Evolutionary conservation across 2,888 invertebrate species (phyloP), one percentile per base, ranked within the genome.

Genomic region (Psylliodes chrysocephalus): DNA sequence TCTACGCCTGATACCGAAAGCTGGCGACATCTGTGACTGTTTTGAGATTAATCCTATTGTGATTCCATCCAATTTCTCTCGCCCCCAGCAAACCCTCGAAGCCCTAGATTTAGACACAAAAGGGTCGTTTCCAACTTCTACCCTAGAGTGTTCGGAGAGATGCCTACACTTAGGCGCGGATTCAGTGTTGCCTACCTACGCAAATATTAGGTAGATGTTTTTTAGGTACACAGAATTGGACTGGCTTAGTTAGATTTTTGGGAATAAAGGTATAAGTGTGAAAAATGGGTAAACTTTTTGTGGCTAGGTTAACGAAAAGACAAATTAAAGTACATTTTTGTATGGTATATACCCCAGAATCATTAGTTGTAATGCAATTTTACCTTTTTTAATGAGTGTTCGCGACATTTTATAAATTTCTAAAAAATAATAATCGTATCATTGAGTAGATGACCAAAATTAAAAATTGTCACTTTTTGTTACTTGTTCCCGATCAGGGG

Each of bases 1-100:
- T 51, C 19, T 64, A 19, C 63, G 59, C 52, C 62, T 59, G 56
- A 53, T 56, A 54, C 61, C 51, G 42, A 35, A 53, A 42, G 44
- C 67, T 61, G 52, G 64, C 64, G 67, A 67, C 67, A 67, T 67
- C 67, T 67, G 61, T 52, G 55, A 46, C 25, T 15, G 22, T 54
- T 47, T 35, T 12, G 25, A 33, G 12, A 49, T 51, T 62, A 49
- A 54, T 38, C 46, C 60, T 33, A 33, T 62, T 62, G 44, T 49
- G 49, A 59, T 59, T 62, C 57, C 53, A 42, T 62, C 30, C 59
- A 59, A 63, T 57, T 63, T 57, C 51, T 35, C 57, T 57, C 52
- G 44, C 57, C 56, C 62, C 46, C 44, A 46, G 44, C 38, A 49
- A 33, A 19, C 14, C 53, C 49, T 56, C 25, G 51, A 54, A 52